phyloP scores from a whole-genome alignment of 2,888 invertebrate genomes.

The Nysson spinosus region DNA sequence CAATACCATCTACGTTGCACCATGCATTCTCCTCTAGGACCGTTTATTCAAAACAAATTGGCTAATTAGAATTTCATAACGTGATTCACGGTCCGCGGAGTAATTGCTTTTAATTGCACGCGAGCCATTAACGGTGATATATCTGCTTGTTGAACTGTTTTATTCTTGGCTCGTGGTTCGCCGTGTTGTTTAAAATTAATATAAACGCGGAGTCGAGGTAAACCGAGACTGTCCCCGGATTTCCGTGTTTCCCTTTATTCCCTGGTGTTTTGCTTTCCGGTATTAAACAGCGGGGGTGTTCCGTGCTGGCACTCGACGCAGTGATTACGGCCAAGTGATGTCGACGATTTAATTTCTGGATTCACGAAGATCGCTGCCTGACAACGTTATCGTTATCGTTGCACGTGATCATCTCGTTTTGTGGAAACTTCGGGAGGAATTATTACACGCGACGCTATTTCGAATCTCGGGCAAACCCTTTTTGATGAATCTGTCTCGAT shows the following conservation, averaged over 20 bases:
- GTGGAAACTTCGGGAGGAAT: slow-evolving; percentile 14
- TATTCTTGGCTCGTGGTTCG: too few species aligned
- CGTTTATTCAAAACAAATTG: slow-evolving; percentile 43
- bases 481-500: too few species aligned
- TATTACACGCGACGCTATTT: slow-evolving; percentile 19
- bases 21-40: slow-evolving; percentile 12
- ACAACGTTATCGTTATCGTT: slow-evolving; percentile 43
- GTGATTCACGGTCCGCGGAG: slow-evolving; percentile 12
- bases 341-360: slow-evolving; percentile 20
- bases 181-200: too few species aligned
- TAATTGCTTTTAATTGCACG: slow-evolving; percentile 32
- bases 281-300: background rate
- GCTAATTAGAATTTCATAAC: slow-evolving; percentile 44
- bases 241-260: background rate
- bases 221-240: too few species aligned
- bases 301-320: background rate
- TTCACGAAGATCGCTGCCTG: slow-evolving; percentile 13
- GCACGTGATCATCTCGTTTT: slow-evolving; percentile 49
- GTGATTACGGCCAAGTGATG: slow-evolving; percentile 6
- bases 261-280: background rate
- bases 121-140: background rate
- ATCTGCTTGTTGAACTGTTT: too few species aligned
- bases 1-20: slow-evolving; percentile 47
- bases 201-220: too few species aligned
- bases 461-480: slow-evolving; percentile 1